These are phyloP conservation scores for Potamilus streckersoni DNA, from an alignment of 1,140 invertebrate species.

Conservation along the genomic window DNA sequence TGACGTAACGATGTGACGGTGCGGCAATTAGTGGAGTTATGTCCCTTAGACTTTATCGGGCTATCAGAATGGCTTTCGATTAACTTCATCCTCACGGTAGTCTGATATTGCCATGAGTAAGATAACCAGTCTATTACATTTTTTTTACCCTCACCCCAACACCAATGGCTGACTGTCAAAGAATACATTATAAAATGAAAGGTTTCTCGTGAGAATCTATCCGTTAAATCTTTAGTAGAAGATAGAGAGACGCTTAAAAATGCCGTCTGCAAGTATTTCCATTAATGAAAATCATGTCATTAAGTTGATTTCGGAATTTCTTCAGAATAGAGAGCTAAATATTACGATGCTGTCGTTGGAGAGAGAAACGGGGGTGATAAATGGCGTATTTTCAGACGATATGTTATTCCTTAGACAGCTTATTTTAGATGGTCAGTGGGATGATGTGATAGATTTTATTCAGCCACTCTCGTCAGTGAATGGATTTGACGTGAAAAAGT, in stretches of 20 bases:
- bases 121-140: too few species aligned
- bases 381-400: conserved; percentile 90
- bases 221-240: too few species aligned
- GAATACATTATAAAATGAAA: too few species aligned
- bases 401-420: conserved; percentile 90
- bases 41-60: too few species aligned
- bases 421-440: conserved; percentile 98
- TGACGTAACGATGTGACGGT: too few species aligned
- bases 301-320: conserved; percentile 90
- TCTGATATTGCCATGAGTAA: too few species aligned
- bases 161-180: too few species aligned
- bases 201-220: too few species aligned
- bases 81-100: too few species aligned
- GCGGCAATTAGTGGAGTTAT: too few species aligned
- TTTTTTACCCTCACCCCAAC: too few species aligned
- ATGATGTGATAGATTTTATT: conserved; percentile 95
- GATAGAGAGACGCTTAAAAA: conserved; percentile 23
- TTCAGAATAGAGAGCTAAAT: conserved; percentile 86
- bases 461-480: conserved; percentile 85
- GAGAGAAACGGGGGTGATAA: conserved; percentile 94
- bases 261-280: conserved; percentile 57
- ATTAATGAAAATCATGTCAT: conserved; percentile 89
- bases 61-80: too few species aligned
- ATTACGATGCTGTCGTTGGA: conserved; percentile 89
- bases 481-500: conserved; percentile 75